phyloP scores from a whole-genome alignment of 2,888 invertebrate species.

The Epistrophe grossulariae region DNA sequence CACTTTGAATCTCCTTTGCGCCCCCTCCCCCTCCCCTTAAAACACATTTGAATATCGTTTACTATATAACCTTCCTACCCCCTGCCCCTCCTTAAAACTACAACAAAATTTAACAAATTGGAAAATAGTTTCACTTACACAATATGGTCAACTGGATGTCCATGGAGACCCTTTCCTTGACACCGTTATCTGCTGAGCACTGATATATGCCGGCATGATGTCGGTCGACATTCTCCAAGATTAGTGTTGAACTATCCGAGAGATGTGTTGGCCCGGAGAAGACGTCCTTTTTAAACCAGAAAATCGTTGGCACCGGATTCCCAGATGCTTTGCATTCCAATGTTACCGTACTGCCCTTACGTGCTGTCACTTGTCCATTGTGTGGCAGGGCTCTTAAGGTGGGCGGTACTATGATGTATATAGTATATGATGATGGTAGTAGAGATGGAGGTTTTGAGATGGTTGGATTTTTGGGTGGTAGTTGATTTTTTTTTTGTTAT shows the following conservation, averaged over 20 bases:
- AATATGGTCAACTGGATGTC: constrained; percentile 85
- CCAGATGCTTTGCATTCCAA: constrained; percentile 89
- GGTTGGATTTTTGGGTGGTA: not conserved
- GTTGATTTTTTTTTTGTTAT: constrained; percentile 18
- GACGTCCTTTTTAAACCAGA: constrained; percentile 87
- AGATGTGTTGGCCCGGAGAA: constrained; percentile 84
- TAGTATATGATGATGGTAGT: not conserved
- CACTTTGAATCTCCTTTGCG: not conserved
- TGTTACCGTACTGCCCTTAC: constrained; percentile 88
- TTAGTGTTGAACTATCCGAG: constrained; percentile 84
- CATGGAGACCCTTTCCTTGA: constrained; percentile 85
- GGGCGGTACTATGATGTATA: constrained; percentile 86
- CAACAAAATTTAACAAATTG: constrained; percentile 59
- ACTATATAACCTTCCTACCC: too few species aligned
- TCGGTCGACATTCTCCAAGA: constrained; percentile 85
- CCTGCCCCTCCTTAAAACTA: not conserved
- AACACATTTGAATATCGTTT: not conserved
- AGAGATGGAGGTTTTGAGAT: not conserved
- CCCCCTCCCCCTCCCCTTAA: not conserved
- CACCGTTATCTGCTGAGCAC: constrained; percentile 85
- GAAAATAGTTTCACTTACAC: constrained; percentile 83
- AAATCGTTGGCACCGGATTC: constrained; percentile 89
- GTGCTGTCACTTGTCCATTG: constrained; percentile 88
- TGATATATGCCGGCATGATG: constrained; percentile 85
- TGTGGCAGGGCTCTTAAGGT: constrained; percentile 88